Conservation (phyloP, 1,140 invertebrate species). For the Eueides isabella region DNA sequence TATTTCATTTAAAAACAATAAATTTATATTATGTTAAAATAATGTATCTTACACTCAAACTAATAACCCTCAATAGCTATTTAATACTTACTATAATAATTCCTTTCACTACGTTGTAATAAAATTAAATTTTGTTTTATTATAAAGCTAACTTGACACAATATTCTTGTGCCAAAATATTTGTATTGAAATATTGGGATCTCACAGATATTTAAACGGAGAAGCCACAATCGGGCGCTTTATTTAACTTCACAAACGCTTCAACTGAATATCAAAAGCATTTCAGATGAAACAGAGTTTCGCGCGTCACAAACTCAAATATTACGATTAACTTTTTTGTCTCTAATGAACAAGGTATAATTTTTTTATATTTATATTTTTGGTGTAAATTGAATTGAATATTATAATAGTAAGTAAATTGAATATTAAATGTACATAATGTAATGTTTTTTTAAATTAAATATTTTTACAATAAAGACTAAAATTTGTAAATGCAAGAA, state of each 20-base stretch:
- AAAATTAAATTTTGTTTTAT: not conserved
- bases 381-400: too few relatives aligned
- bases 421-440: too few relatives aligned
- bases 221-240: not conserved
- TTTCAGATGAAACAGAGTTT: not conserved
- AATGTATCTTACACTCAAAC: too few relatives aligned
- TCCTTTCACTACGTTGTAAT: not conserved
- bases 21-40: too few relatives aligned
- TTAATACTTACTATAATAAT: not conserved
- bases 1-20: too few relatives aligned
- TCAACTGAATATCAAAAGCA: not conserved
- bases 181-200: not conserved
- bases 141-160: not conserved
- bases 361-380: too few relatives aligned
- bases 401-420: too few relatives aligned
- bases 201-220: not conserved
- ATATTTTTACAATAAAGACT: too few relatives aligned
- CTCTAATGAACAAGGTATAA: not conserved
- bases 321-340: not conserved
- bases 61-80: too few relatives aligned
- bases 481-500: too few relatives aligned
- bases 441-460: too few relatives aligned
- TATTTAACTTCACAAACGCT: not conserved
- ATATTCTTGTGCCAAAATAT: not conserved
- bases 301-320: not conserved